phyloP scores from a whole-genome alignment of 2,113 vertebrate genomes.

The Pteruthius melanotis region DNA sequence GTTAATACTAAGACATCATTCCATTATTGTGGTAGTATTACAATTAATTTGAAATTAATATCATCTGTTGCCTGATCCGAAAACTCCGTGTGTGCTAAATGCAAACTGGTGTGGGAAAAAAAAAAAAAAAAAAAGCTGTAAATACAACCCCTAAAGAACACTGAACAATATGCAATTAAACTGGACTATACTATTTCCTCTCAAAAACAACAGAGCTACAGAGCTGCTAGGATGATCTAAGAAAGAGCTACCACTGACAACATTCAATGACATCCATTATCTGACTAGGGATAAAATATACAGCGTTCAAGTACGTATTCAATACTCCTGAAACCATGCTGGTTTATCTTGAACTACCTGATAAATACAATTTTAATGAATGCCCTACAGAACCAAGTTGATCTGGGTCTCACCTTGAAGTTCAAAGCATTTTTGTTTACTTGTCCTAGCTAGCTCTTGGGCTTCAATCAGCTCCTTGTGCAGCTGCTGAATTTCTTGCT shows the following conservation, averaged over 20 bases:
- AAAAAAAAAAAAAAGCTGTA: not conserved
- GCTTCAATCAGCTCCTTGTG: conserved; percentile 92
- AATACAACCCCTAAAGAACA: not conserved
- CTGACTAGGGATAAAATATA: not conserved
- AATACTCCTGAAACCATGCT: not conserved
- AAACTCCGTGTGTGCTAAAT: not conserved
- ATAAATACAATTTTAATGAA: not conserved
- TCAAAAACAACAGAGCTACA: not conserved
- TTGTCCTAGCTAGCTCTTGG: conserved; percentile 92
- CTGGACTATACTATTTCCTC: not conserved
- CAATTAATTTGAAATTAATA: conserved; percentile 13
- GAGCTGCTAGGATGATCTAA: not conserved
- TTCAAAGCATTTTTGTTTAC: conserved; percentile 95
- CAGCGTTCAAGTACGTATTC: not conserved
- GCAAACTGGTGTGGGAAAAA: not conserved
- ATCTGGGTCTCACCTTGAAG: conserved; percentile 87
- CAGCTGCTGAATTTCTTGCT: conserved; percentile 91
- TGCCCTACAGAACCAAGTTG: conserved; percentile 28
- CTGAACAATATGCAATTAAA: not conserved
- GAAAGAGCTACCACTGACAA: not conserved
- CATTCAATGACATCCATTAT: not conserved
- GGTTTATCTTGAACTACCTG: not conserved
- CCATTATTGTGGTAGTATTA: conserved; percentile 45
- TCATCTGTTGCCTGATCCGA: not conserved
- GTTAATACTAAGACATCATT: conserved; percentile 47